Evolutionary conservation across 2,888 invertebrate genomes (phyloP), one percentile per base, ranked within the genome.

Genomic region (Eristalis arbustorum): DNA sequence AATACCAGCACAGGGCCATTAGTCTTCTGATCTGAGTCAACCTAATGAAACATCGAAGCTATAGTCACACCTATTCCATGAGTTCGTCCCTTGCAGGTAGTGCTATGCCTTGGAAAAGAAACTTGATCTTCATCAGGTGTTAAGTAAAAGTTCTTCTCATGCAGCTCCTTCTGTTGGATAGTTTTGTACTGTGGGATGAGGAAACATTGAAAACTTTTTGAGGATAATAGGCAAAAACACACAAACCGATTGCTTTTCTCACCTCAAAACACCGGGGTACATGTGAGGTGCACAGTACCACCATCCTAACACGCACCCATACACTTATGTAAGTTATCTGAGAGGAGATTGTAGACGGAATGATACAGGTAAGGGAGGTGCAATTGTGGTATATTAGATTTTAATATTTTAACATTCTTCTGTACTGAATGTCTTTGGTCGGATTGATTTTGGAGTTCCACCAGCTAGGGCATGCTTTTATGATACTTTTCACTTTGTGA

Each of bases 71-170:
- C 71, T 82, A 77, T 78, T 69, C 68, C 67, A 69, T 74, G 77
- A 81, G 76, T 76, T 68, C 57, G 40, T 61, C 25, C 66, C 25
- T 22, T 76, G 40, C 80, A 64, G 49, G 49, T 18, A 56, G 59
- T 76, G 73, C 78, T 69, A 75, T 61, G 78, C 77, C 69, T 77
- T 85, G 74, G 59, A 74, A 78, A 82, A 78, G 82, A 87, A 87
- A 87, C 85, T 87, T 87, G 85, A 87, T 87, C 85, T 87, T 87
- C 85, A 87, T 87, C 82, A 87, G 82, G 82, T 87, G 85, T 78
- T 87, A 87, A 82, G 78, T 87, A 82, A 87, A 82, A 87, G 85
- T 87, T 87, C 82, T 85, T 77, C 77, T 81, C 81, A 77, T 81
- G 69, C 77, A 69, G 73, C 13, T 57, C 56, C 42, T 57, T 25